phyloP scores from a whole-genome alignment of 2,797 vertebrate genomes.

The Platyrinchus mystaceus region DNA sequence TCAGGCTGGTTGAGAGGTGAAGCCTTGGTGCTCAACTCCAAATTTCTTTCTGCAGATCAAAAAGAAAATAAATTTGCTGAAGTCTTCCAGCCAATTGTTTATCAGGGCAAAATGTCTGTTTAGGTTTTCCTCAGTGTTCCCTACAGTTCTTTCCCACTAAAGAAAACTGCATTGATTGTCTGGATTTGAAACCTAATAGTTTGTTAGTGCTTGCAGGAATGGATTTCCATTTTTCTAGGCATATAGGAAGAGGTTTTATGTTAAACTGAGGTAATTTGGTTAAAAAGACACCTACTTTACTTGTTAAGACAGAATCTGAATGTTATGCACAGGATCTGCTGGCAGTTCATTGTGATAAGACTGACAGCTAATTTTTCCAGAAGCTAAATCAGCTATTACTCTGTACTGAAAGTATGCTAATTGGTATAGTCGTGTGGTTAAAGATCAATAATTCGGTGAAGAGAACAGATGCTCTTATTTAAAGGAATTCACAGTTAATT shows the following conservation, averaged over 20 bases:
- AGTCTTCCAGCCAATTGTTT: background rate
- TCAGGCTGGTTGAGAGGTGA: background rate
- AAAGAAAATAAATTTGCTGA: background rate
- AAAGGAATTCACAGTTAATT: conserved; percentile 18
- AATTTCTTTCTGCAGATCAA: background rate
- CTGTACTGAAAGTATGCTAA: conserved; percentile 8
- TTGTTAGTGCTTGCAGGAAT: background rate
- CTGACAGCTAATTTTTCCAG: conserved; percentile 39
- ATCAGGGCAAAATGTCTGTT: background rate
- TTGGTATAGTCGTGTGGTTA: conserved; percentile 17
- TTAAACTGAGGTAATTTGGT: background rate
- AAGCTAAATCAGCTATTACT: conserved; percentile 7
- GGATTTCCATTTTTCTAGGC: background rate
- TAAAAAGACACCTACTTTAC: background rate
- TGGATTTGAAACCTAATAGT: background rate
- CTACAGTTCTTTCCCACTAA: background rate
- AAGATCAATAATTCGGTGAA: conserved; percentile 47
- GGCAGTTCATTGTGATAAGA: background rate
- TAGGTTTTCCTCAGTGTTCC: background rate
- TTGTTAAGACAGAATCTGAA: background rate
- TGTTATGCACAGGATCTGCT: background rate
- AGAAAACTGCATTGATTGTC: background rate
- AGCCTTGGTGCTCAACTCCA: background rate
- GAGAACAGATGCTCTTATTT: conserved; percentile 35
- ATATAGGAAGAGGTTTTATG: background rate